Evolutionary conservation across 1,140 invertebrate genomes (phyloP).

Genomic region (Trachelipus rathkii): DNA sequence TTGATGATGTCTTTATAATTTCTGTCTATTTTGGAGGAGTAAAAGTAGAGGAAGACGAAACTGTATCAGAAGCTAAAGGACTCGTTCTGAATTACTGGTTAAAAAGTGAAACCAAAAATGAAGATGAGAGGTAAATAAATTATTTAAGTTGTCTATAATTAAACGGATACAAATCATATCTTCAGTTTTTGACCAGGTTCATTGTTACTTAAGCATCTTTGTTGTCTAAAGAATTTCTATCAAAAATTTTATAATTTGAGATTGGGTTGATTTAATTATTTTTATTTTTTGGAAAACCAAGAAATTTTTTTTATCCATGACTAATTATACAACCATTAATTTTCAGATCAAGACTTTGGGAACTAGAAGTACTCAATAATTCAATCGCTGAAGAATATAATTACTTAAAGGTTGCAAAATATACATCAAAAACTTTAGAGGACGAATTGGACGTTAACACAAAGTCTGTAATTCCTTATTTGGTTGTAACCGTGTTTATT

Average conservation of each 20-base stretch:
- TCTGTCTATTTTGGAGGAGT: conserved; percentile 82
- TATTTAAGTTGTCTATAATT: too few relatives aligned
- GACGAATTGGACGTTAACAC: conserved; percentile 86
- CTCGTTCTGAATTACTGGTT: not conserved
- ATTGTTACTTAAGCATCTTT: too few relatives aligned
- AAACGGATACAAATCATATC: too few relatives aligned
- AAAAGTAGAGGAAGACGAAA: not conserved
- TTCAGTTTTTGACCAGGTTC: too few relatives aligned
- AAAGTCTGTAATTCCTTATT: conserved; percentile 79
- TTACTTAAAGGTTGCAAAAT: conserved; percentile 74
- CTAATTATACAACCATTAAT: too few relatives aligned
- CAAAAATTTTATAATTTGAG: too few relatives aligned
- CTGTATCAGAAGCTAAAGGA: not conserved
- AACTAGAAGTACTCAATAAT: conserved; percentile 71
- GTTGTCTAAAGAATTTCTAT: too few relatives aligned
- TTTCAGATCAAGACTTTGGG: conserved; percentile 61
- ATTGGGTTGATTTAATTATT: too few relatives aligned
- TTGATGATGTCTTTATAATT: conserved; percentile 61
- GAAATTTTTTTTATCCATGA: too few relatives aligned
- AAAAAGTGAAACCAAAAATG: not conserved
- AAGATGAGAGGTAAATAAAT: not conserved
- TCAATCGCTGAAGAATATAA: conserved; percentile 69
- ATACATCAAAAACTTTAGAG: conserved; percentile 79
- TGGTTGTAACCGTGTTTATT: conserved; percentile 75
- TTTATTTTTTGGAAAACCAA: too few relatives aligned